phyloP scores from a whole-genome alignment of 2,797 vertebrate species.

The Leucoraja ocellata region DNA sequence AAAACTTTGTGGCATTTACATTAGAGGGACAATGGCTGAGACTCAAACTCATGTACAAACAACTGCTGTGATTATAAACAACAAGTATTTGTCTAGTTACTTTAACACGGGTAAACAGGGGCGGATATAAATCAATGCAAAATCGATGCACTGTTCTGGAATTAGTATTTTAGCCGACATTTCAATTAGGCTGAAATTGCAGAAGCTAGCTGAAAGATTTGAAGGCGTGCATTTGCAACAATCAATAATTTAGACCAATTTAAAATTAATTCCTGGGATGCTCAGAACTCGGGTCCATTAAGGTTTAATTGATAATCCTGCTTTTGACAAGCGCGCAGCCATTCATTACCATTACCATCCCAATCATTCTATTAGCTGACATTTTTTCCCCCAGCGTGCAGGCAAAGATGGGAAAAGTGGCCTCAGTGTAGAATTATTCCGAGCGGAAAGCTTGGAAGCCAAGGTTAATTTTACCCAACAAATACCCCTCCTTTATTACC shows the following conservation, averaged over 20 bases:
- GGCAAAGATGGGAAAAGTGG: not conserved
- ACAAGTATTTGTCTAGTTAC: not conserved
- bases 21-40: not conserved
- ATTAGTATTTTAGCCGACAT: not conserved
- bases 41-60: not conserved
- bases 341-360: too few relatives aligned
- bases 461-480: not conserved
- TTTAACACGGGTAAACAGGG: not conserved
- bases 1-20: not conserved
- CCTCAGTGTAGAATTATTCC: not conserved
- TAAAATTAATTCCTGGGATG: slow-evolving; percentile 10
- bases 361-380: not conserved
- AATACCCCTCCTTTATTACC: not conserved
- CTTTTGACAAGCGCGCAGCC: not conserved
- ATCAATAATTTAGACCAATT: not conserved
- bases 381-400: not conserved
- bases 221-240: not conserved
- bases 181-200: not conserved
- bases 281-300: not conserved
- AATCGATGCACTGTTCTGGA: not conserved
- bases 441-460: not conserved
- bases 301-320: not conserved
- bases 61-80: not conserved
- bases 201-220: not conserved
- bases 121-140: not conserved